Evolutionary conservation across 2,888 invertebrate genomes (phyloP).

Genomic region (Endomychus coccineus): DNA sequence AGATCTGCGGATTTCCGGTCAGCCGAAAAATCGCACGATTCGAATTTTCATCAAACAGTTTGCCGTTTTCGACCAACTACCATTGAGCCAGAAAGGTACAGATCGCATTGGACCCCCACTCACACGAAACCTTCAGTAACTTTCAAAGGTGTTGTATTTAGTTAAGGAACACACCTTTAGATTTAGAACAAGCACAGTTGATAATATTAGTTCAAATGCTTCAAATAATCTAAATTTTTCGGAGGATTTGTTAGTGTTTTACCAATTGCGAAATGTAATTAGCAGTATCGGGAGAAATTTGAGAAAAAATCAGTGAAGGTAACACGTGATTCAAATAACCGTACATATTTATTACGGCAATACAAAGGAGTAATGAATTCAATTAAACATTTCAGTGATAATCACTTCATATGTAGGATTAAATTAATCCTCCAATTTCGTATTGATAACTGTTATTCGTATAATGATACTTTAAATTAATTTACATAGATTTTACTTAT

Average conservation of each 20-base stretch:
- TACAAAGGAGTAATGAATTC: too few relatives aligned
- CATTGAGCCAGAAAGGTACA: constrained; percentile 39
- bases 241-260: neutral
- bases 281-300: too few relatives aligned
- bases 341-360: too few relatives aligned
- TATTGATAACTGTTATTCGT: too few relatives aligned
- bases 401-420: too few relatives aligned
- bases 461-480: too few relatives aligned
- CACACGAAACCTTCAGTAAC: constrained; percentile 61
- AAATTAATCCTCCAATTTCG: too few relatives aligned
- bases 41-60: constrained; percentile 65
- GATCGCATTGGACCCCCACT: constrained; percentile 48
- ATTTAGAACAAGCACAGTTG: constrained; percentile 9
- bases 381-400: too few relatives aligned
- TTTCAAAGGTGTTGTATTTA: constrained; percentile 59
- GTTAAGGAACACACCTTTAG: constrained; percentile 15
- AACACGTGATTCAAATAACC: too few relatives aligned
- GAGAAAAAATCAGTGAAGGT: too few relatives aligned
- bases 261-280: too few relatives aligned
- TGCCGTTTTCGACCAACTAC: constrained; percentile 63
- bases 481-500: too few relatives aligned
- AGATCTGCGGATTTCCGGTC: constrained; percentile 36
- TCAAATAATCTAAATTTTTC: neutral
- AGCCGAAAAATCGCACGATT: constrained; percentile 52
- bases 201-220: constrained; percentile 19